Evolutionary conservation across 2,797 vertebrate species (phyloP), one percentile per base, ranked within the genome.

Genomic region (Acomys russatus): DNA sequence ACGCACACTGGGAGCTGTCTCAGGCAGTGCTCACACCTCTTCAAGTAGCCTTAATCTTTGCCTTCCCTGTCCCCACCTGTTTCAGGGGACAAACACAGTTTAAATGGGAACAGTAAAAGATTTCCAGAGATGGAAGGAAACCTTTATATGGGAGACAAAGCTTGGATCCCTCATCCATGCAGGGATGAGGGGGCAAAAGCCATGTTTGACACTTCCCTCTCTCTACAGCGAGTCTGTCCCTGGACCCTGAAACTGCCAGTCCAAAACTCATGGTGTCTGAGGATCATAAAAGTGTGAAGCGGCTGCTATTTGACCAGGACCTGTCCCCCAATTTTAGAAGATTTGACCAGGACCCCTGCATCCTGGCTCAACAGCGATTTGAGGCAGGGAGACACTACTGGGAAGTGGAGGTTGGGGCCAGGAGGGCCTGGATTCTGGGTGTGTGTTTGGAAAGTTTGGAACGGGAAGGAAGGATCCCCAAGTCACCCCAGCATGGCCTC

Each of bases 341-440:
- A 71, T 98, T 99, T 8, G 97, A 99, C 77, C 97, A 97, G n/a
- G 99, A 99, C 0, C 98, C 99, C 85, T 99, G 87, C 2, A 97
- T 99, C 73, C 93, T 99, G 80, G 99, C 98, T 8, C 94, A 49
- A 0, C 97, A 99, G 96, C 98, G 94, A 15, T 98, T 99, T 97
- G 83, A 84, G 6, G 88, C 98, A 0, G 99, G 99, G 1, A 98
- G 98, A 35, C 98, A 99, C 96, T 98, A 98, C 97, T 99, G 99
- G 99, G 99, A 99, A 22, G 98, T 99, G 11, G 22, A 97, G 17
- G 99, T 99, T 30, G 97, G 98, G 0, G 96, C 98, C 80, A 98
- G 97, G 84, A 98, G 98, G 3, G 99, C 99, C 93, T 99, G 99
- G 99, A 98, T 98, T 0, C 73, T 99, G 51, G 99, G 99, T 0